phyloP scores from a whole-genome alignment of 2,797 vertebrate species.

The Molossus molossus region DNA sequence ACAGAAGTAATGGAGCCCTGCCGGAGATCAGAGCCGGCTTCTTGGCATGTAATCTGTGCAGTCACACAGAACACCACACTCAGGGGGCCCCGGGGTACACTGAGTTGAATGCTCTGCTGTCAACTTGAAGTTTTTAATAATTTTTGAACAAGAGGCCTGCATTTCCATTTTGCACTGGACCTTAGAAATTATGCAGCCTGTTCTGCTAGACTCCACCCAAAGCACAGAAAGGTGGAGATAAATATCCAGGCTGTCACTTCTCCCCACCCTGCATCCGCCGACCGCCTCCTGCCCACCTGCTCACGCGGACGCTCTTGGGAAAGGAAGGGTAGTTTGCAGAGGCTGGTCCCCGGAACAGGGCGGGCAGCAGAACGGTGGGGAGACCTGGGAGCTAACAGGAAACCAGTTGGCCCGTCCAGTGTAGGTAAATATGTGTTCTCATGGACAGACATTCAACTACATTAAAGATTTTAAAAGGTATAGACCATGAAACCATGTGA shows the following conservation, averaged over 20 bases:
- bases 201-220: not conserved
- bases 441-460: not conserved
- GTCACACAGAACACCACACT: not conserved
- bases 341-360: not conserved
- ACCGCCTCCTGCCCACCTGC: not conserved
- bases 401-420: fast-evolving
- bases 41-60: not conserved
- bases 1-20: not conserved
- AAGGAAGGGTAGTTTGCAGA: not conserved
- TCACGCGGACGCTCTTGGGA: not conserved
- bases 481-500: not conserved
- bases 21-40: not conserved
- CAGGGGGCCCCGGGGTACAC: not conserved
- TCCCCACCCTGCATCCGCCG: not conserved
- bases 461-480: not conserved
- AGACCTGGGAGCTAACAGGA: not conserved
- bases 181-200: not conserved
- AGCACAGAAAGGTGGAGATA: not conserved
- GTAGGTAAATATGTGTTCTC: not conserved
- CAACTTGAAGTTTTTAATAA: not conserved
- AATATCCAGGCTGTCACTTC: not conserved
- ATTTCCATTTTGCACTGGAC: not conserved
- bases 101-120: not conserved
- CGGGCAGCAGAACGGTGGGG: fast-evolving
- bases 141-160: not conserved